Evolutionary conservation across 2,888 invertebrate species (phyloP).

Genomic region (Xestia c-nigrum): DNA sequence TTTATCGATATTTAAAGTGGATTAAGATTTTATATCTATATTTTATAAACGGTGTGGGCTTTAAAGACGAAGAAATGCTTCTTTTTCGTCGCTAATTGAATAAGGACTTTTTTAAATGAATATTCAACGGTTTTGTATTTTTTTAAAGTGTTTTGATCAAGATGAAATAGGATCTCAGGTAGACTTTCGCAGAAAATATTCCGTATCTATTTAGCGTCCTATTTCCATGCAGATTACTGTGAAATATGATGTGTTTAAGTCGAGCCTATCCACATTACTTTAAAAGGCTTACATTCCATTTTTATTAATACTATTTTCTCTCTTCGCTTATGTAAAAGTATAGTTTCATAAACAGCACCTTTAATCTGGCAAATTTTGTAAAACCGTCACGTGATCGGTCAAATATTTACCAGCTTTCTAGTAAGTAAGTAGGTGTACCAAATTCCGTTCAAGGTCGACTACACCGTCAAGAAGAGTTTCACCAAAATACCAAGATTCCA

Average conservation of each 20-base stretch:
- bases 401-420: conserved; percentile 4
- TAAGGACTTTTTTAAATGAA: conserved; percentile 43
- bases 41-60: conserved; percentile 49
- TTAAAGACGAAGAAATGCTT: conserved; percentile 22
- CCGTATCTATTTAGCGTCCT: background rate
- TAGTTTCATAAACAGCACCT: too few species aligned
- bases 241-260: conserved; percentile 2
- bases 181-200: conserved; percentile 42
- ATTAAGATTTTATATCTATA: conserved; percentile 56
- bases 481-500: background rate
- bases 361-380: background rate
- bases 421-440: background rate
- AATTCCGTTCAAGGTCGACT: background rate
- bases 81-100: conserved; percentile 45
- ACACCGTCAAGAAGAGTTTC: background rate
- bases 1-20: conserved; percentile 58
- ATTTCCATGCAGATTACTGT: conserved; percentile 26
- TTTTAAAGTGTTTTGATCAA: conserved; percentile 37
- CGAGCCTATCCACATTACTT: background rate
- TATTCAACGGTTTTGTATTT: conserved; percentile 33
- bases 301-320: background rate
- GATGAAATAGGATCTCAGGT: conserved; percentile 26
- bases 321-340: background rate
- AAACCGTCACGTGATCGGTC: too few species aligned
- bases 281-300: background rate